phyloP scores from a whole-genome alignment of 2,113 vertebrate genomes.

The Oncorhynchus mykiss region DNA sequence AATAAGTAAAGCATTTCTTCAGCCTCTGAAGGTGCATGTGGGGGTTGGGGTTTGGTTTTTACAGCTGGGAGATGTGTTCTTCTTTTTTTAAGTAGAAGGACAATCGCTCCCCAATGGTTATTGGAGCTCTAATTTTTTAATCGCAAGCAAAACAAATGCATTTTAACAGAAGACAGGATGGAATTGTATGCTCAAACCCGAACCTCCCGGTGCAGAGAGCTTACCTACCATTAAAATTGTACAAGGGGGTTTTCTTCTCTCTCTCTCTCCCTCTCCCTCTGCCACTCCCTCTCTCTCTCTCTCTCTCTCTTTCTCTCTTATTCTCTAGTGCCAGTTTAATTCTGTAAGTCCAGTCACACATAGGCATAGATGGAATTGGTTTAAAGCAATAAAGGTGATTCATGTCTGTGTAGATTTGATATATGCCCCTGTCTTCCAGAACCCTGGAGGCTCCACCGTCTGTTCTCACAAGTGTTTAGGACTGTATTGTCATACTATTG shows the following conservation, averaged over 20 bases:
- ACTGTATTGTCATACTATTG: slow-evolving; percentile 2
- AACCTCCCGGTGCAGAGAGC: neutral
- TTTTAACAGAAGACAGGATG: neutral
- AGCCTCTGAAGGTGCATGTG: neutral
- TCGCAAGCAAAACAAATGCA: neutral
- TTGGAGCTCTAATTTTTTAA: slow-evolving; percentile 8
- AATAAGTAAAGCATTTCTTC: neutral
- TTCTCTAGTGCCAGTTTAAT: neutral
- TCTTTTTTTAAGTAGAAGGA: neutral
- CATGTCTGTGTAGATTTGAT: slow-evolving; percentile 35
- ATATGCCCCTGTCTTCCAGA: slow-evolving; percentile 22
- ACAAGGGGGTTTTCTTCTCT: neutral
- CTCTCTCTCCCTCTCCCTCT: neutral
- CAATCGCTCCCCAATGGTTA: slow-evolving; percentile 2
- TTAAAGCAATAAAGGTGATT: slow-evolving; percentile 36
- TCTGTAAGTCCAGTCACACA: slow-evolving; percentile 1
- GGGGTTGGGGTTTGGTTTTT: neutral
- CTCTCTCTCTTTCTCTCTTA: neutral
- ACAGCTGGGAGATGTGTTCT: neutral
- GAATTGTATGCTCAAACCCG: neutral
- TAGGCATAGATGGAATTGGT: slow-evolving; percentile 6
- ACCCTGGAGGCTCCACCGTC: slow-evolving; percentile 9
- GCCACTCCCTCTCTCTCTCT: neutral
- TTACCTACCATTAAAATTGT: neutral
- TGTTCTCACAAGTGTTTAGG: slow-evolving; percentile 17